Evolutionary conservation across 2,888 invertebrate genomes (phyloP), one percentile per base, ranked within the genome.

Genomic region (Isotomurus palustris): DNA sequence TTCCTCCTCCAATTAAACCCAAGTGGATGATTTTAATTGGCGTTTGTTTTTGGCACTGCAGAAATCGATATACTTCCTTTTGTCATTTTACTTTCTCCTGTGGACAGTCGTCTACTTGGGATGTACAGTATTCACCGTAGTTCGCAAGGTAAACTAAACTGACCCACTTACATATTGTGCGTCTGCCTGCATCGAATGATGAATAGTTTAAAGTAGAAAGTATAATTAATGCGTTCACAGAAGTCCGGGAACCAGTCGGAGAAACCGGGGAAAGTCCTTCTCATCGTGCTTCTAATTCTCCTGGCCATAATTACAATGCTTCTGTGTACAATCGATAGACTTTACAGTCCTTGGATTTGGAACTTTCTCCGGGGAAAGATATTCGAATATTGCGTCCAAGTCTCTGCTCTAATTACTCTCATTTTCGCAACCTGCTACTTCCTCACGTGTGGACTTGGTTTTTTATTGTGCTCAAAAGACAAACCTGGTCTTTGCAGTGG

Each of bases 51-150:
- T 17, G 40, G n/a, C n/a, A n/a, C 32, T 60, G 28, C 53, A 65
- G 64, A 62, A 60, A 49, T 57, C 61, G 35, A 60, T 65, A 52
- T 65, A 65, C 53, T 62, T 65, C 43, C 52, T 65, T 24, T 57
- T 65, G 24, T 65, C 64, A 17, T 65, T 65, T 53, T 65, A 65
- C 51, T 65, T 65, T 56, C 61, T 65, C 53, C 53, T 62, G 19
- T 62, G 61, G 60, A 65, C 62, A 38, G 47, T 65, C 12, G 54
- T 63, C 12, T 63, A 63, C 51, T 57, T 65, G 25, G 64, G 64
- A 41, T 59, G 62, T 47, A 57, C 60, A 35, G 58, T 65, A 55
- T 65, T 60, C 38, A 62, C 64, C 22, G 53, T 59, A 24, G 58
- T 64, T 35, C 56, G 60, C 43, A 60, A 52, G 60, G 63, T 63